These are phyloP conservation scores for Sympetrum striolatum DNA, from an alignment of 2,888 invertebrate species.

Conservation along the genomic window DNA sequence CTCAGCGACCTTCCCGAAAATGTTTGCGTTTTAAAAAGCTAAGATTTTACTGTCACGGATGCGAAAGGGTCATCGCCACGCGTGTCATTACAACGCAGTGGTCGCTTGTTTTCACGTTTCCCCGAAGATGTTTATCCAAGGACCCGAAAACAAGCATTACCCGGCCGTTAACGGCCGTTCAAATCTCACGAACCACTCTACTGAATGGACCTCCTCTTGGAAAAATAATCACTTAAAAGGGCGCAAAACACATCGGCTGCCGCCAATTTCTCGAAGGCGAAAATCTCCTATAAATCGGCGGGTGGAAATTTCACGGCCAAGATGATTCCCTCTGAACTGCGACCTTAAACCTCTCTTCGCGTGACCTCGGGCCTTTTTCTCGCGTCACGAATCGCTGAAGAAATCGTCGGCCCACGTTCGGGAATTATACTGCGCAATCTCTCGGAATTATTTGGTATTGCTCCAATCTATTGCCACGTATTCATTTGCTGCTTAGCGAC, in stretches of 20 bases:
- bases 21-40: not conserved
- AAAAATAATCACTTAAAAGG: not conserved
- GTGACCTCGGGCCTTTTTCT: not conserved
- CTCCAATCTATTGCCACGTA: too few relatives aligned
- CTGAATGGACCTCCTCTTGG: not conserved
- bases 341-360: not conserved
- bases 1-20: not conserved
- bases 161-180: not conserved
- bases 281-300: not conserved
- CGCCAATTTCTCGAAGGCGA: not conserved
- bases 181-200: not conserved
- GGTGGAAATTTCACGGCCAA: not conserved
- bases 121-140: not conserved
- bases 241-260: not conserved
- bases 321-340: not conserved
- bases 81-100: not conserved
- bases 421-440: too few relatives aligned
- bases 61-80: not conserved
- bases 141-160: not conserved
- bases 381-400: not conserved
- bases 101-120: not conserved
- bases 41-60: not conserved
- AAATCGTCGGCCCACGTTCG: not conserved
- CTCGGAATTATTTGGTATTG: too few relatives aligned
- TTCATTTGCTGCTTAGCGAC: too few relatives aligned